Percentiles rank a stretch among this genome's conserved stretches.
These are phyloP conservation scores for Bovichtus variegatus DNA, from an alignment of 2,797 vertebrate species.

Conservation along the genomic window DNA sequence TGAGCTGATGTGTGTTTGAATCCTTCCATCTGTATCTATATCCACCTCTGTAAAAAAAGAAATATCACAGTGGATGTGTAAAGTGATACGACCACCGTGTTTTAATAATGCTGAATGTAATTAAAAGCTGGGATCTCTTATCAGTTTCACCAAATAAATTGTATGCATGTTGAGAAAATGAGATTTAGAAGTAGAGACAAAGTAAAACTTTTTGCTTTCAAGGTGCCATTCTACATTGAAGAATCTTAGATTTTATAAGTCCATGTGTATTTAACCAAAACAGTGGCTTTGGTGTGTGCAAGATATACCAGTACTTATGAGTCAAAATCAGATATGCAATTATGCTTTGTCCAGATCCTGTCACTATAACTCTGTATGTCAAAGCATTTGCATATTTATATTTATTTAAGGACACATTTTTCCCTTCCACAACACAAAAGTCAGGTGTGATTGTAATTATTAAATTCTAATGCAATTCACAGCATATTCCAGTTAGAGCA, in stretches of 20 bases:
- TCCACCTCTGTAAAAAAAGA: neutral
- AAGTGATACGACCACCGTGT: neutral
- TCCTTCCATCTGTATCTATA: neutral
- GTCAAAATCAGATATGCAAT: neutral
- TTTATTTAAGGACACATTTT: neutral
- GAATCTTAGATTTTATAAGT: neutral
- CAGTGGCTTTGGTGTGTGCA: neutral
- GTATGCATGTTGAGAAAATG: neutral
- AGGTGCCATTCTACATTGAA: neutral
- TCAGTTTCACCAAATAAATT: neutral
- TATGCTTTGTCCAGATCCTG: neutral
- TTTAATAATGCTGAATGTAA: neutral
- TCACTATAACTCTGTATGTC: neutral
- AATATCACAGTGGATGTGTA: neutral
- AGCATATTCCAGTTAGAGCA: neutral
- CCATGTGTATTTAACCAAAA: neutral
- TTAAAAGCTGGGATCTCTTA: neutral
- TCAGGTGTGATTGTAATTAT: neutral
- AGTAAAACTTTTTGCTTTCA: neutral
- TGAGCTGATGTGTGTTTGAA: neutral
- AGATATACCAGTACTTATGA: neutral
- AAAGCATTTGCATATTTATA: neutral
- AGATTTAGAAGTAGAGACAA: neutral
- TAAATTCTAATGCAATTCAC: neutral
- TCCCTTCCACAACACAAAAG: neutral